Conservation (phyloP, 2,888 invertebrate genomes). For the Oasisia sp. region DNA sequence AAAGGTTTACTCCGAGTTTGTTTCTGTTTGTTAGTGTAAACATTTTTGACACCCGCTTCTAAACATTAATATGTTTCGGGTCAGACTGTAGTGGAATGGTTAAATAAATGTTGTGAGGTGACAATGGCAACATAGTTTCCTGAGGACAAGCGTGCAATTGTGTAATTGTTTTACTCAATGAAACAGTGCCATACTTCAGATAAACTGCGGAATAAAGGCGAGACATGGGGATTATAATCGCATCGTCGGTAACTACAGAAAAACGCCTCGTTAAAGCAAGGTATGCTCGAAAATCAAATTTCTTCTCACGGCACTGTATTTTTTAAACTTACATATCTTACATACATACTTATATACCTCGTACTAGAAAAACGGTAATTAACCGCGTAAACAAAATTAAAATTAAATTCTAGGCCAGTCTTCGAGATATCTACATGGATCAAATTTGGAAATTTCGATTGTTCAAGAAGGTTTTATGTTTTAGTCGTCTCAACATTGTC, state of each 20-base stretch:
- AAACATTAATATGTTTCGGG: not conserved
- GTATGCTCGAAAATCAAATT: too few relatives aligned
- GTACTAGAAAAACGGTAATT: too few relatives aligned
- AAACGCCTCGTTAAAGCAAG: not conserved
- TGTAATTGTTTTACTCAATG: not conserved
- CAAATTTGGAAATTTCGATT: too few relatives aligned
- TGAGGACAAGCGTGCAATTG: not conserved
- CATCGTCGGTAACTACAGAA: not conserved
- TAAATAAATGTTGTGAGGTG: not conserved
- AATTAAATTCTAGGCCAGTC: too few relatives aligned
- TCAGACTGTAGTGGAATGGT: not conserved
- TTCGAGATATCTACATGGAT: too few relatives aligned
- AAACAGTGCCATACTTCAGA: not conserved
- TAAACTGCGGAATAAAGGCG: not conserved
- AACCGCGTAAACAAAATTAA: too few relatives aligned
- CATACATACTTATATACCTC: too few relatives aligned
- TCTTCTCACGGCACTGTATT: too few relatives aligned
- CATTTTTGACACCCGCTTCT: not conserved
- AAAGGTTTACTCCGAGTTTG: not conserved
- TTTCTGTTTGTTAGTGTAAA: not conserved
- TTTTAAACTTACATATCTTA: too few relatives aligned
- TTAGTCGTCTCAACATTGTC: too few relatives aligned
- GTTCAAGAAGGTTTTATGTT: too few relatives aligned
- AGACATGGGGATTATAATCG: not conserved
- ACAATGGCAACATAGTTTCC: not conserved